phyloP scores from a whole-genome alignment of 2,113 vertebrate genomes.

The Anhinga anhinga region DNA sequence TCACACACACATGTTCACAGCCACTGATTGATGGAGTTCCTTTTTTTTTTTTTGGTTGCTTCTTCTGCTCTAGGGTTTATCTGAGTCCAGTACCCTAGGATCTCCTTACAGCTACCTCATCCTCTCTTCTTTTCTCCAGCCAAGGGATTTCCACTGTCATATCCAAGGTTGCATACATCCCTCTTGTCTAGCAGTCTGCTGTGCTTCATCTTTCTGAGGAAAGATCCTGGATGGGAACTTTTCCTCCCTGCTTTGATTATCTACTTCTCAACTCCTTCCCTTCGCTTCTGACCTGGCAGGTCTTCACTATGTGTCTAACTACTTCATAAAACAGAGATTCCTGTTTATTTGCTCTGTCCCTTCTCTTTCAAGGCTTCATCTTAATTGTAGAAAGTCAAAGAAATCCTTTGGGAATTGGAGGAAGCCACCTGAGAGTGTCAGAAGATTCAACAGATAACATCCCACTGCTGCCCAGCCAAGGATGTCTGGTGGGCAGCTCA shows the following conservation, averaged over 20 bases:
- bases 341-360: not conserved
- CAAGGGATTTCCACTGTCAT: conserved; percentile 36
- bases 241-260: not conserved
- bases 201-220: not conserved
- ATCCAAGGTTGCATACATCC: not conserved
- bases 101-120: conserved; percentile 9
- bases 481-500: not conserved
- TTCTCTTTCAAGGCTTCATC: not conserved
- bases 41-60: not conserved
- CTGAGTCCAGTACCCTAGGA: not conserved
- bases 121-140: conserved; percentile 5
- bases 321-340: not conserved
- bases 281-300: not conserved
- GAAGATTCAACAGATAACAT: not conserved
- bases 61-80: conserved; percentile 8
- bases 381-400: not conserved
- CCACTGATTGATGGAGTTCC: not conserved
- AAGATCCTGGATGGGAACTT: not conserved
- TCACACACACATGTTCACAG: not conserved
- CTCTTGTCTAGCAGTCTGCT: not conserved
- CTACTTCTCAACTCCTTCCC: not conserved
- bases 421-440: not conserved
- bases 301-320: not conserved
- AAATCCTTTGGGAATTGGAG: not conserved
- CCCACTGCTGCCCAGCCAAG: not conserved